Base-by-base conservation (phyloP, 2,113 vertebrate species). In the Raja brachyura region DNA sequence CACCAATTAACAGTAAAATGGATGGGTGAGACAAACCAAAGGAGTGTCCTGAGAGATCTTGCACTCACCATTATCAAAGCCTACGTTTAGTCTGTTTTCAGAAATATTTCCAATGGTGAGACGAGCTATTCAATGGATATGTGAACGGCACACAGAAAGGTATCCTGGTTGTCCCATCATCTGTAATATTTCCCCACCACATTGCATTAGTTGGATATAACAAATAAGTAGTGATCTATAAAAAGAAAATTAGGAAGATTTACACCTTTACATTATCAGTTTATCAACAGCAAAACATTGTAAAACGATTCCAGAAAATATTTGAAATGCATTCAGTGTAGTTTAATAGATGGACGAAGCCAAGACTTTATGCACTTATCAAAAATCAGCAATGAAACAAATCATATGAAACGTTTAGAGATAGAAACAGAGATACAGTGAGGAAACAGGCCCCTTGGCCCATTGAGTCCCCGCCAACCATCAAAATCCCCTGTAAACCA, bases 41-140 rank as follows among this genome's bases (percentile, higher is more conserved):
- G n/a, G 83, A n/a, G 6, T 66, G 59, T 88, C 83, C 59, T 88
- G n/a, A n/a, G 83, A 88, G 83, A 63, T 13, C n/a, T 33, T 88
- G 59, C 83, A 88, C 11, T 88, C n/a, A 7, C 83, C 61, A 88
- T 31, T 56, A 88, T 88, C 31, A 61, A 88, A 63, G 59, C 28
- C 5, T 86, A 59, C 61, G 59, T 63, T 63, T 13, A 31, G 74
- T 86, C 56, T 63, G 25, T 86, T 63, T 86, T 86, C 83, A 31
- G 59, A 66, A 63, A 88, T 63, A 66, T 63, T 88, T 88, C 1
- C 20, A 66, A 88, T 11, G n/a, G 83, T 31, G 5, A n/a, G 56
- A 88, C 5, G 16, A 61, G 63, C 63, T 11, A 63, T 63, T 88
- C 59, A 88, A 13, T 88, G 83, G 83, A 14, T 63, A 86, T n/a